These are phyloP conservation scores for Tragelaphus scriptus DNA, from an alignment of 2,113 vertebrate species.

Conservation along the genomic window DNA sequence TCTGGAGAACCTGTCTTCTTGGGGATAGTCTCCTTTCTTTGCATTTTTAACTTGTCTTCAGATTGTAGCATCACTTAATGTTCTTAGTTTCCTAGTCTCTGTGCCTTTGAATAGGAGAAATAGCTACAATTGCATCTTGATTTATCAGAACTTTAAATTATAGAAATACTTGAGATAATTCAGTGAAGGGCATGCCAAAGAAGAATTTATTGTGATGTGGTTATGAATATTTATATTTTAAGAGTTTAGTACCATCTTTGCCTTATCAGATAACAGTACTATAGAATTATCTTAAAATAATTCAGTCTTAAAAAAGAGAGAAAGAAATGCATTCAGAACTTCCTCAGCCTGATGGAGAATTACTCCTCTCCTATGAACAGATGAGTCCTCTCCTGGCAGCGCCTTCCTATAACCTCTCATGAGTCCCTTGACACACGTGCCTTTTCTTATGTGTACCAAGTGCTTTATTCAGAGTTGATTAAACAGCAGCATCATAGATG, in stretches of 20 bases:
- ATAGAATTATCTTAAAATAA: neutral
- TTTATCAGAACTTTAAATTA: neutral
- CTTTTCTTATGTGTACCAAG: neutral
- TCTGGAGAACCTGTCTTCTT: neutral
- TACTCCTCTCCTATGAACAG: neutral
- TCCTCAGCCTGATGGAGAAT: neutral
- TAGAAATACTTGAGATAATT: neutral
- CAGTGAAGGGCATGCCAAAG: neutral
- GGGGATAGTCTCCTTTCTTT: too few relatives aligned
- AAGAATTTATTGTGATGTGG: neutral
- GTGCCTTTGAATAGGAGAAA: neutral
- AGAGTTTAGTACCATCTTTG: neutral
- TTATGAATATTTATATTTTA: neutral
- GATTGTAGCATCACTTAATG: neutral
- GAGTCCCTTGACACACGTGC: neutral
- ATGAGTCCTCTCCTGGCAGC: neutral
- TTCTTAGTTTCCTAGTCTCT: neutral
- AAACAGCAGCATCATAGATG: neutral
- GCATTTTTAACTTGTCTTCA: neutral
- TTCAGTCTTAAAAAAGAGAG: neutral
- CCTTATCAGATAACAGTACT: neutral
- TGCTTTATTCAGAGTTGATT: constrained; percentile 34
- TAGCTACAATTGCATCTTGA: neutral
- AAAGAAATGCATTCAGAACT: neutral
- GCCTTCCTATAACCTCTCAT: neutral